Evolutionary conservation across 2,888 invertebrate species (phyloP).

Genomic region (Drosophila yooni): DNA sequence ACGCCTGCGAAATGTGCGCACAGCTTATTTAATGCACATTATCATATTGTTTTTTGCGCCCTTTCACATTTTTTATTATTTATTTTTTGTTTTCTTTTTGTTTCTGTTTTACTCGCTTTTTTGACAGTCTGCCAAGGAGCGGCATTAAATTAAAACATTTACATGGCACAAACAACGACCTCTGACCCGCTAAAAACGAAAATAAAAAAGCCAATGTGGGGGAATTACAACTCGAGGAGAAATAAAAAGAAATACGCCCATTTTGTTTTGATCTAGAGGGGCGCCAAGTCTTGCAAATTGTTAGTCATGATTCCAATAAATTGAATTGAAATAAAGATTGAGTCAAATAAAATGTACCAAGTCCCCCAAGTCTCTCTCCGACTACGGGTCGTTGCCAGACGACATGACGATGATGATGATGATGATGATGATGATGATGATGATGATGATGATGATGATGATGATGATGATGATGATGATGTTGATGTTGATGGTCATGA

Average conservation of each 20-base stretch:
- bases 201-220: constrained; percentile 5
- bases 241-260: constrained; percentile 52
- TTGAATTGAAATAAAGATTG: constrained; percentile 44
- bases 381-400: constrained; percentile 45
- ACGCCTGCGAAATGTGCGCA: constrained; percentile 78
- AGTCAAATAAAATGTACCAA: constrained; percentile 41
- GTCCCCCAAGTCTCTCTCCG: constrained; percentile 1
- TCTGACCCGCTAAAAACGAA: constrained; percentile 26
- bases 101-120: constrained; percentile 19
- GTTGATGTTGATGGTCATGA: constrained; percentile 37
- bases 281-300: constrained; percentile 71
- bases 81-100: constrained; percentile 41
- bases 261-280: constrained; percentile 61
- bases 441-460: constrained; percentile 41
- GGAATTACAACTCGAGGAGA: not conserved
- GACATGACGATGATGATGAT: constrained; percentile 43
- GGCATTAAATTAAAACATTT: constrained; percentile 74
- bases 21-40: constrained; percentile 81
- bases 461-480: constrained; percentile 44
- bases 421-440: constrained; percentile 39
- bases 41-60: constrained; percentile 43
- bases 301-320: constrained; percentile 69
- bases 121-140: constrained; percentile 68
- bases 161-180: constrained; percentile 53
- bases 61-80: not conserved